These are phyloP conservation scores for Burhinus bistriatus DNA, from an alignment of 2,113 vertebrate genomes.

Conservation along the genomic window DNA sequence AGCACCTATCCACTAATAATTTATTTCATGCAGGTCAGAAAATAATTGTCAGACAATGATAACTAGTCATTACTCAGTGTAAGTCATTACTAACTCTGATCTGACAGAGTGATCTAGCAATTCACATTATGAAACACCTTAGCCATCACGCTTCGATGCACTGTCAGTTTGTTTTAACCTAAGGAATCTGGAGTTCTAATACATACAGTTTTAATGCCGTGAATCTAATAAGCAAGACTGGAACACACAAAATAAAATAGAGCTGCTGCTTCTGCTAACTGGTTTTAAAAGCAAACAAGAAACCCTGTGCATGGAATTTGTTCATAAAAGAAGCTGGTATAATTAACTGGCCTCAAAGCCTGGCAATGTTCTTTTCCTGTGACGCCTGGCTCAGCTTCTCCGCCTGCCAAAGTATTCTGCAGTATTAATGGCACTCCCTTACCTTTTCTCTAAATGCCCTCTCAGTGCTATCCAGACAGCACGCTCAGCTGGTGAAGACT, in stretches of 20 bases:
- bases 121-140: background rate
- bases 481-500: background rate
- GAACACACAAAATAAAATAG: background rate
- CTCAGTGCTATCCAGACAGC: background rate
- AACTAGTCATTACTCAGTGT: background rate
- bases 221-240: background rate
- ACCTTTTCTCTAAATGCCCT: constrained; percentile 39
- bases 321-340: background rate
- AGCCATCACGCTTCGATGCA: background rate
- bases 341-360: background rate
- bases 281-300: background rate
- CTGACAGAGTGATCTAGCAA: background rate
- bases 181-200: background rate
- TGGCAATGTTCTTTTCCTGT: background rate
- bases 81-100: background rate
- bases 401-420: background rate
- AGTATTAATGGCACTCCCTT: background rate
- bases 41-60: background rate
- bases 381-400: background rate
- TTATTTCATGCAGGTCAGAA: background rate
- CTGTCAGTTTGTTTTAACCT: background rate
- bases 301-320: background rate
- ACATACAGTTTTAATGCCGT: background rate
- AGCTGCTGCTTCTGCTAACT: background rate
- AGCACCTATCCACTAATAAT: background rate